Evolutionary conservation across 1,140 invertebrate genomes (phyloP).

Genomic region (Panulirus ornatus): DNA sequence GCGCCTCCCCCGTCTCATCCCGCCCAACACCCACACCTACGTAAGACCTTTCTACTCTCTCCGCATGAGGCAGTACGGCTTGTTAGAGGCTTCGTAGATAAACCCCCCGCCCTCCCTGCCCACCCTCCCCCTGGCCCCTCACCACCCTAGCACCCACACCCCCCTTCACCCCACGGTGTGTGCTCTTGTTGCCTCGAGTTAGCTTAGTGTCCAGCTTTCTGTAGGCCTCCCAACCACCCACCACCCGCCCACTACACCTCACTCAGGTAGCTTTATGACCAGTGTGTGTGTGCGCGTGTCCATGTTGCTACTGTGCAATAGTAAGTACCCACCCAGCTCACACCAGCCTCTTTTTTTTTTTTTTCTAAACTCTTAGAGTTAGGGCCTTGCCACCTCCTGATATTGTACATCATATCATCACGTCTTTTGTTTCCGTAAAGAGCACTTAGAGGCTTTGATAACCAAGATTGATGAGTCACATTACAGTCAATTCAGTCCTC

Average conservation of each 20-base stretch:
- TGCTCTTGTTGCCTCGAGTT: neutral
- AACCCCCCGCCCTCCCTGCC: neutral
- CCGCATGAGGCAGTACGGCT: slow-evolving; percentile 16
- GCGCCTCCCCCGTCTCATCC: neutral
- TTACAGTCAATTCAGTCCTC: no score
- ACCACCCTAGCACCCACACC: neutral
- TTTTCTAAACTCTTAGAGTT: no score
- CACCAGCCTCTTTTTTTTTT: no score
- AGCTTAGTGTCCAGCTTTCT: neutral
- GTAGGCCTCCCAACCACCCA: neutral
- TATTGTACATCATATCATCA: no score
- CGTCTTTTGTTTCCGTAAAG: no score
- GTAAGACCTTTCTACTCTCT: slow-evolving; percentile 28
- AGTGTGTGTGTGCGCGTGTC: no score
- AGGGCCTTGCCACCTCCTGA: no score
- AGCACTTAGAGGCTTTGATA: no score
- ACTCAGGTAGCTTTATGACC: neutral
- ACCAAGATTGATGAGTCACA: no score
- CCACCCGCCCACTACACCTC: no score
- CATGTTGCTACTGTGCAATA: no score
- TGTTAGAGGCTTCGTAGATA: slow-evolving; percentile 12
- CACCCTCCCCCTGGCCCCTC: neutral
- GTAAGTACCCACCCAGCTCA: no score
- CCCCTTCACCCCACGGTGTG: neutral
- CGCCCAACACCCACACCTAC: slow-evolving; percentile 3